Base-by-base conservation (phyloP, 2,888 invertebrate genomes). In the Hyles lineata region DNA sequence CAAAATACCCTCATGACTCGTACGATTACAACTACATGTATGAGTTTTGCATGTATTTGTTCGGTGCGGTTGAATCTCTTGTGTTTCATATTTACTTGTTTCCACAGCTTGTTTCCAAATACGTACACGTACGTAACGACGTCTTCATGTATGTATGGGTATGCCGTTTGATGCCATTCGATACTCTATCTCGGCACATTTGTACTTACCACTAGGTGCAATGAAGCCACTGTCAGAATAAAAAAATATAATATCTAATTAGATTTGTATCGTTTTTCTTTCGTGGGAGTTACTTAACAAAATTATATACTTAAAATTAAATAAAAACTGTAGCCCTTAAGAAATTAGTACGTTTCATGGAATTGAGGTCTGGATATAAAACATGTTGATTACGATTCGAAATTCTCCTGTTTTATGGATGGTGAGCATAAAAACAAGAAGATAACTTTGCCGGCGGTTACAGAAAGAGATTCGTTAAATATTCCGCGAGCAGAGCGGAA, bases 401-500 rank as follows among this genome's bases (percentile, higher is more conserved):
- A 80, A 80, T 76, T 78, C 80, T 82, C 80, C 78, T 79, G 75
- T 80, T 80, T 81, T 80, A 79, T 79, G 79, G 78, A 83, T 79
- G 80, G 82, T 79, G 76, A 80, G 82, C 80, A 81, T 84, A 84
- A 88, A 87, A 85, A 83, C 82, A 85, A 76, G 78, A 76, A 76
- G 78, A 77, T 73, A 78, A 83, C 82, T 85, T 86, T 82, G 81
- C 80, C 80, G 85, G 85, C 84, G 83, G 85, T 87, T 85, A 84
- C 83, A 79, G 82, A 86, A 88, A 88, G 87, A 86, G 85, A 82
- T 82, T 89, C 85, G 85, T 89, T 88, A 43, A 88, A 89, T 87
- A 89, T 89, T 88, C 88, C 80, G 79, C 77, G 78, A 77, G 86
- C 85, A 82, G 75, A 83, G 77, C 79, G 84, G 87, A 87, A 86